Evolutionary conservation across 2,113 vertebrate species (phyloP), one percentile per base, ranked within the genome.

Genomic region (Jacana jacana): DNA sequence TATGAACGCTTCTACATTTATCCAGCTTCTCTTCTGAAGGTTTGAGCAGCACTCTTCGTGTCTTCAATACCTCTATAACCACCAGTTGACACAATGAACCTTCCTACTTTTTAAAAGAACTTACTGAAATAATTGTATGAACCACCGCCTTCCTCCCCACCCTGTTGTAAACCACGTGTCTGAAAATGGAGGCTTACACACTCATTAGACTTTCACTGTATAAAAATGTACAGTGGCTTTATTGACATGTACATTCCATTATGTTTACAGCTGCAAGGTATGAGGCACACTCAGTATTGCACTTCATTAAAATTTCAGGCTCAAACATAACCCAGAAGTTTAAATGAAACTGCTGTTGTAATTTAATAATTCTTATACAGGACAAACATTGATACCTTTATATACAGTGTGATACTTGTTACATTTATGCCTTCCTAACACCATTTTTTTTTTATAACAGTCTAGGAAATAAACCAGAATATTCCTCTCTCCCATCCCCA

Each of bases 271-370:
- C 99, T 99, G 99, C 99, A 98, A 99, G 99, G 99, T 99, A 99
- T 99, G 99, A 99, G 99, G 99, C 99, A 99, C 99, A 99, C 99
- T 99, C 98, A 99, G 99, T 99, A 99, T 99, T 99, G 99, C 99
- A 99, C 99, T 99, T 99, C 99, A 99, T 99, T 99, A 99, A 99
- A 99, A 99, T 98, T 99, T 99, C 99, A 99, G 99, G 99, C 99
- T 99, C 98, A 98, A 99, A 99, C 99, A 98, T 98, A 99, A 99
- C 98, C 99, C 99, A 99, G 98, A 99, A 99, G 99, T 99, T 99
- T 98, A 99, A 99, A 99, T 98, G 98, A 99, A 99, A 99, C 97
- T 98, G 99, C 99, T 98, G 98, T 98, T 99, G 99, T 99, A 99
- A 99, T 99, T 99, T 98, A 99, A 98, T 99, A 99, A 99, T 98